Conservation (phyloP, 2,888 invertebrate genomes). For the Camponotus fellah region DNA sequence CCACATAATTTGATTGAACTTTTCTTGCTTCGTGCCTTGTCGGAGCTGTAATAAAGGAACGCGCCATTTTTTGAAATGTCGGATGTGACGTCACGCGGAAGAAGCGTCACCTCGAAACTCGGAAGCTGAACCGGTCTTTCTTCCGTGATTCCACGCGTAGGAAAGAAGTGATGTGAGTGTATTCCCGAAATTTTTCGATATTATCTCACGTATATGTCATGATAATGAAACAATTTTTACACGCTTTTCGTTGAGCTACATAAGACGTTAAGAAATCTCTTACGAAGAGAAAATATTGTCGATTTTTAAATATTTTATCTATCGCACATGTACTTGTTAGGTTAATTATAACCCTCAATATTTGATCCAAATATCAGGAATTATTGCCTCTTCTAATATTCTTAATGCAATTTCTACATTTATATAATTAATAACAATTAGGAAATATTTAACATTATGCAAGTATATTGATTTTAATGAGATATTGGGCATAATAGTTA, state of each 20-base stretch:
- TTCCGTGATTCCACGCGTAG: background rate
- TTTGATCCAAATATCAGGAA: background rate
- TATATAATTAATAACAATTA: background rate
- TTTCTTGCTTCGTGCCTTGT: background rate
- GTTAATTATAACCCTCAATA: background rate
- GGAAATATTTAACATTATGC: background rate
- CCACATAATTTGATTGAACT: too few species aligned
- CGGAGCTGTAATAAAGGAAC: background rate
- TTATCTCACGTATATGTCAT: background rate
- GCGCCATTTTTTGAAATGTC: slow-evolving; percentile 12
- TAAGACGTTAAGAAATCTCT: background rate
- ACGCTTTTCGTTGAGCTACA: background rate
- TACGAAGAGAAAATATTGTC: background rate
- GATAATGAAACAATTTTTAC: background rate
- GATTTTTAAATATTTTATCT: background rate
- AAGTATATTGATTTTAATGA: background rate
- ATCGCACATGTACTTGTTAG: background rate
- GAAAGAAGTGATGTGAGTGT: background rate
- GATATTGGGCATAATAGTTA: background rate
- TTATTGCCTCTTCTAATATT: background rate
- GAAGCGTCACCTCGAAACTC: background rate
- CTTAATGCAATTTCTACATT: background rate
- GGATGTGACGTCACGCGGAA: background rate
- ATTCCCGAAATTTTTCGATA: background rate
- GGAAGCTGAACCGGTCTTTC: background rate